Evolutionary conservation across 2,113 vertebrate genomes (phyloP), one percentile per base, ranked within the genome.

Genomic region (Nymphicus hollandicus): DNA sequence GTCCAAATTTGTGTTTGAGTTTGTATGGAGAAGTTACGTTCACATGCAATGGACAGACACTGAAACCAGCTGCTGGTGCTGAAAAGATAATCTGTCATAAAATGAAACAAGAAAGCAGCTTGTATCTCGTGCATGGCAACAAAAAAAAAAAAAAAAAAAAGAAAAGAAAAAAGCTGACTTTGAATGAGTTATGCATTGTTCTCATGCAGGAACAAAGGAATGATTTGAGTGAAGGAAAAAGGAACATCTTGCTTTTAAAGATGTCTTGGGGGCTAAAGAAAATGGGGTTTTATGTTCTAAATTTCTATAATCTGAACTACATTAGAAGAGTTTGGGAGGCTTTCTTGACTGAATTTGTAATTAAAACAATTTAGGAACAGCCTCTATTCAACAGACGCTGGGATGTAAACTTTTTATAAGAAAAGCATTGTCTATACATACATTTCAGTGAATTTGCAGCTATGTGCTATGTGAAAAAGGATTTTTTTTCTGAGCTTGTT

Each of bases 381-480:
- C 87, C 37, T 28, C 58, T 77, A 33, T 84, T 81, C 33, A 47
- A 80, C 14, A 80, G 17, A 82, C 3, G 43, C 37, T 70, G 28
- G 7, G 9, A 63, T 43, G 4, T 7, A 78, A 89, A 86, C 11
- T 31, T 93, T 81, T 73, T 29, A 24, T 77, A 55, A 66, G 71
- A 72, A 87, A 88, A 52, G 3, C 16, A 39, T 29, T 68, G 13
- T 50, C 49, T 88, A 8, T 83, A 39, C 4, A 13, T 81, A 46
- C 4, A 14, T 86, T 96, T 87, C 78, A 89, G 35, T 66, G 70
- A 86, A 93, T 91, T 90, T 92, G 49, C 95, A 96, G 64, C 85
- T 85, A 46, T 78, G 17, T 70, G 63, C 77, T 97, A 2, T 50
- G 65, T 58, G 84, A 88, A 80, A 96, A 96, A 90, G 7, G 31